Conservation (phyloP, 2,797 vertebrate genomes). For the Alca torda region DNA sequence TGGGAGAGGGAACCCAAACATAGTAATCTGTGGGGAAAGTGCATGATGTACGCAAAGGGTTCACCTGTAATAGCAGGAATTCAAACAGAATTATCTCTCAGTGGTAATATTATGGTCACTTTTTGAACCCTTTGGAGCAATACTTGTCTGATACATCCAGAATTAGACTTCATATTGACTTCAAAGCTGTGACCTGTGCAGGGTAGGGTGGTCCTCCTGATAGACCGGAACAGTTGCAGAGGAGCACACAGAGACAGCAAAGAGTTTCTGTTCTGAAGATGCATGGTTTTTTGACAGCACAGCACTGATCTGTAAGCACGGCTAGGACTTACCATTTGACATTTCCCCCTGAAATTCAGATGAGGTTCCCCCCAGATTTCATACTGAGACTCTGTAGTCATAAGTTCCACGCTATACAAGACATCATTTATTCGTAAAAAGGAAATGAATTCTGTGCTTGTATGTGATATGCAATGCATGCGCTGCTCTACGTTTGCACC, state of each 20-base stretch:
- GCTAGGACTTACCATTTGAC: background rate
- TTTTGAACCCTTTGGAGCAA: background rate
- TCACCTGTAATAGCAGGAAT: background rate
- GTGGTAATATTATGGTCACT: background rate
- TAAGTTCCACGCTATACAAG: background rate
- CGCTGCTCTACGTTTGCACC: background rate
- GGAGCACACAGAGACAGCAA: background rate
- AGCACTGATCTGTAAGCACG: background rate
- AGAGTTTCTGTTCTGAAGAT: background rate
- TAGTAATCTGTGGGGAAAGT: background rate
- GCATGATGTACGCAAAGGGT: fast-evolving
- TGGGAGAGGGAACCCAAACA: background rate
- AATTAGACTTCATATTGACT: background rate
- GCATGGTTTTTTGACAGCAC: background rate
- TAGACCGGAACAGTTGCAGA: background rate
- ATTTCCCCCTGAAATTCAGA: background rate
- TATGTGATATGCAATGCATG: background rate
- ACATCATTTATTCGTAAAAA: background rate
- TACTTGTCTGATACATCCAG: background rate
- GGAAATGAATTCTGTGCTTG: background rate
- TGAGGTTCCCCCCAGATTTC: background rate
- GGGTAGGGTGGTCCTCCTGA: background rate
- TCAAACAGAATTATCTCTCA: background rate
- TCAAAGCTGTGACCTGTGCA: background rate
- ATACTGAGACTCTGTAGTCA: background rate